Evolutionary conservation across 2,888 invertebrate genomes (phyloP), one percentile per base, ranked within the genome.

Genomic region (Apamea epomidion): DNA sequence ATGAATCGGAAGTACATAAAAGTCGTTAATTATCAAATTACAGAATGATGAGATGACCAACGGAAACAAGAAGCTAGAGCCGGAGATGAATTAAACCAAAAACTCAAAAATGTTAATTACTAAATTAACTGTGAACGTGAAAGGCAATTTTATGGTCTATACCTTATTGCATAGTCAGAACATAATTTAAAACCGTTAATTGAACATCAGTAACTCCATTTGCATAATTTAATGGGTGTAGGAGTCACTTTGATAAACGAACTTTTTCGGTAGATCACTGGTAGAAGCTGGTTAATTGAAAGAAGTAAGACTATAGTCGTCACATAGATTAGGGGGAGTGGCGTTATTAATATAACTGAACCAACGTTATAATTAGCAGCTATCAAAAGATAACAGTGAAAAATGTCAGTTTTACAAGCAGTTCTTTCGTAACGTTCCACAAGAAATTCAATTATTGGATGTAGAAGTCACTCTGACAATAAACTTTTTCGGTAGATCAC

Each of bases 381-480:
- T 80, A 76, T 76, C 4, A 32, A 87, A 84, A 67, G 87, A 88
- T 88, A 88, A 74, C 84, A 86, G 85, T 89, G 79, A 83, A 84
- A 86, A 84, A 80, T 88, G 88, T 78, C 83, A 80, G 83, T 80
- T 83, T 51, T 51, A 51, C 84, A 84, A 84, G 37, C 76, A 74
- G 85, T 87, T 84, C 80, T 84, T 89, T 88, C 74, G 75, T 88
- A 85, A 89, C 93, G 91, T 91, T 71, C 70, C 37, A 42, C 18
- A 54, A 70, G 78, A 94, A 96, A 96, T 96, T 96, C 95, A 96
- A 96, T 81, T 77, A 74, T 67, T 67, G 2, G 58, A 14, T 29
- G n/a, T 62, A 29, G 16, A 7, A 62, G 62, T 29, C 1, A 29
- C 25, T n/a, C 48, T 37, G 29, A 58, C 54, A 65, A 32, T 73